Conservation (phyloP, 1,140 invertebrate genomes). For the Magallana gigas region DNA sequence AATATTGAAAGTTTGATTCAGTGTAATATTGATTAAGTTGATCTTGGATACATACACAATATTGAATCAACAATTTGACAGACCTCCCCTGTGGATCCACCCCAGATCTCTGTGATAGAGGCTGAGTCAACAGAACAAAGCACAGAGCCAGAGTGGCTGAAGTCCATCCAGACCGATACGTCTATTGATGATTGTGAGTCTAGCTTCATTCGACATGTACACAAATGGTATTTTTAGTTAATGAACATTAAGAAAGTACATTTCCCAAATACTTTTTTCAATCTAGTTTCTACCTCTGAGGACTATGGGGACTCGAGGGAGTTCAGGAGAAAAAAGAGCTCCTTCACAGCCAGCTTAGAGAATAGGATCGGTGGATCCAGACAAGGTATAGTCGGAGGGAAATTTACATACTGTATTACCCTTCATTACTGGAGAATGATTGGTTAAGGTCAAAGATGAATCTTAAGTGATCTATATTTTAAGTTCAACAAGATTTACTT, state of each 20-base stretch:
- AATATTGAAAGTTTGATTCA: no score
- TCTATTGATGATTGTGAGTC: constrained; percentile 23
- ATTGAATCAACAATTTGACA: constrained; percentile 33
- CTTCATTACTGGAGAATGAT: no score
- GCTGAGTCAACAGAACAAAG: constrained; percentile 73
- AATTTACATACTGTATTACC: no score
- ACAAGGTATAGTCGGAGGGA: constrained; percentile 1
- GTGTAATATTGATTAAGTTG: no score
- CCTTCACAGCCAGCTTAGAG: not conserved
- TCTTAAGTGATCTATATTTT: no score
- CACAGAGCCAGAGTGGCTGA: constrained; percentile 86
- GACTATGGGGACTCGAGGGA: not conserved
- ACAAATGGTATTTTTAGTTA: no score
- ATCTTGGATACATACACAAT: no score
- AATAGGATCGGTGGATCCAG: not conserved
- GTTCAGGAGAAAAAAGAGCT: not conserved
- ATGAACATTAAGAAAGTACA: no score
- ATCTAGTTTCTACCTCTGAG: constrained; percentile 18
- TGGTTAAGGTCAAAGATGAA: no score
- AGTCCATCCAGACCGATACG: constrained; percentile 77
- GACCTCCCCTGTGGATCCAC: constrained; percentile 54
- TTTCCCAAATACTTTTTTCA: no score
- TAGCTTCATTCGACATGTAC: no score
- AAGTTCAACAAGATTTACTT: no score
- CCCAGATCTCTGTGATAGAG: constrained; percentile 45